Percentiles rank a stretch among this genome's conserved stretches.
Evolutionary conservation across 2,888 invertebrate species (phyloP).

Genomic region (Germaria angustata): DNA sequence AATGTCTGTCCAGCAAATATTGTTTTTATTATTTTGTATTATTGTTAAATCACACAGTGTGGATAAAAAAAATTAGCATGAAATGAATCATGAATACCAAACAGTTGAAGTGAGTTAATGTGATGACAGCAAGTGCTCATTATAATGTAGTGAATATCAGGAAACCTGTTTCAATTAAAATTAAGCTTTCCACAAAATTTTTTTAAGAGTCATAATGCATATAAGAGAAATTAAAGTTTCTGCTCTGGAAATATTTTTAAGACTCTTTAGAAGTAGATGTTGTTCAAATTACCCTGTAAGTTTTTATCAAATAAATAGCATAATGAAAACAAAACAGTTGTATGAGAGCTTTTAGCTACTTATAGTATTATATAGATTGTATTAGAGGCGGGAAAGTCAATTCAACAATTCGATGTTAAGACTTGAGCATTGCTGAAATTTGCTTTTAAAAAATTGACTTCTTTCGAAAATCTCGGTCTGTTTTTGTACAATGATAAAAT

Average conservation of each 20-base stretch:
- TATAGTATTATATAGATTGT: too few relatives aligned
- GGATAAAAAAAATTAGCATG: conserved; percentile 33
- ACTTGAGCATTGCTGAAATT: too few relatives aligned
- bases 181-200: background rate
- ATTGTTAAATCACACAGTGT: conserved; percentile 47
- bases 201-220: background rate
- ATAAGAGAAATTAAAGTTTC: background rate
- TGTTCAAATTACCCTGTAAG: too few relatives aligned
- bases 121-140: background rate
- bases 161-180: conserved; percentile 28
- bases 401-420: too few relatives aligned
- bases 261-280: background rate
- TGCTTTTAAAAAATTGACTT: too few relatives aligned
- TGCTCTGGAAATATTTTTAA: background rate
- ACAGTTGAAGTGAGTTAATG: conserved; percentile 46
- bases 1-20: conserved; percentile 12
- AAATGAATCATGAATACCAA: conserved; percentile 63
- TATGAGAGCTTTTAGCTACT: too few relatives aligned
- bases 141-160: background rate
- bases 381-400: too few relatives aligned
- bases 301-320: too few relatives aligned
- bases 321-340: too few relatives aligned
- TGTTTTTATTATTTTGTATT: conserved; percentile 16
- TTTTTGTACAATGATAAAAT: too few relatives aligned
- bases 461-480: too few relatives aligned